Conservation (phyloP, 2,113 vertebrate species). For the Nothocercus nigrocapillus region DNA sequence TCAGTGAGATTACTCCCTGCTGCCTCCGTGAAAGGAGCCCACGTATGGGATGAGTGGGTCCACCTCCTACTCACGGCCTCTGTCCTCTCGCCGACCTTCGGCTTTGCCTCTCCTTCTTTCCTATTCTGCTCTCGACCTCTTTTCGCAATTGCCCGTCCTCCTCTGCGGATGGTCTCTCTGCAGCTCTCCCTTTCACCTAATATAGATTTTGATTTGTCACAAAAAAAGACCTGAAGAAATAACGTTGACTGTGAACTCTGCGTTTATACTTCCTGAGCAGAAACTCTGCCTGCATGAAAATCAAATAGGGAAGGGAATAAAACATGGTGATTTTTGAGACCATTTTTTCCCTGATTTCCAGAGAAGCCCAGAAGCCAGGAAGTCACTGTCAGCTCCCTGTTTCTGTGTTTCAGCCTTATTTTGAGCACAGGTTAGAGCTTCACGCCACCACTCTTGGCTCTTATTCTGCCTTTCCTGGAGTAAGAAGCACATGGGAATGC, state of each 20-base stretch:
- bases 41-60: slow-evolving; percentile 45
- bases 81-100: slow-evolving; percentile 9
- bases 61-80: slow-evolving; percentile 37
- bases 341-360: slow-evolving; percentile 47
- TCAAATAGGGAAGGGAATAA: slow-evolving; percentile 51
- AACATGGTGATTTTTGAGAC: slow-evolving; percentile 39
- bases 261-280: slow-evolving; percentile 41
- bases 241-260: slow-evolving; percentile 18
- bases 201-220: slow-evolving; percentile 51
- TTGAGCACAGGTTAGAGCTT: slow-evolving; percentile 48
- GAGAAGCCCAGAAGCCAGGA: slow-evolving; percentile 59
- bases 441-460: slow-evolving; percentile 32
- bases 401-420: slow-evolving; percentile 51
- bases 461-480: slow-evolving; percentile 32
- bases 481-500: slow-evolving; percentile 59
- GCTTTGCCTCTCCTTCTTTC: slow-evolving; percentile 20
- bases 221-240: slow-evolving; percentile 2
- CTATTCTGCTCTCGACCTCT: slow-evolving; percentile 39
- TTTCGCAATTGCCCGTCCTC: slow-evolving; percentile 56
- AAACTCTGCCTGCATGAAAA: slow-evolving; percentile 55
- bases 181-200: slow-evolving; percentile 35
- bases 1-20: background rate
- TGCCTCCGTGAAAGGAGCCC: slow-evolving; percentile 58
- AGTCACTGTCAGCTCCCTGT: slow-evolving; percentile 50
- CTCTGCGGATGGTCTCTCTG: slow-evolving; percentile 48